These are phyloP conservation scores for Eilema griseolum DNA, from an alignment of 2,888 invertebrate genomes.

Conservation along the genomic window DNA sequence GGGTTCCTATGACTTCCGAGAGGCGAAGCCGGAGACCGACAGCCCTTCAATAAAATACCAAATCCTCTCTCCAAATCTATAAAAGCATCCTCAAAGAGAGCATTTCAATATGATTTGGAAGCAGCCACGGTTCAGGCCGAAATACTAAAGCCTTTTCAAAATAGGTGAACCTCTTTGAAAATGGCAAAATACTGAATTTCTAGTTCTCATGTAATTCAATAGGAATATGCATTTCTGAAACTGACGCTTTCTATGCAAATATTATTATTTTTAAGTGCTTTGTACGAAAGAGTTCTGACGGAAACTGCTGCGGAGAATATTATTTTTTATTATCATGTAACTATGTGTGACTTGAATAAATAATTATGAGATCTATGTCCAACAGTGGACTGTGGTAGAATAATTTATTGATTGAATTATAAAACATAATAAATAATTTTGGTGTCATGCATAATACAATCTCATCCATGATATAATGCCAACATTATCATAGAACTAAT, in stretches of 20 bases:
- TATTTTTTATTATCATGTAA: neutral
- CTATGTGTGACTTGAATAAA: too few species aligned
- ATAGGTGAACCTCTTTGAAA: neutral
- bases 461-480: too few species aligned
- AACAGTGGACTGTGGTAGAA: too few species aligned
- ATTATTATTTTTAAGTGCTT: neutral
- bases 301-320: neutral
- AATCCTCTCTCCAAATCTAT: neutral
- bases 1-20: too few species aligned
- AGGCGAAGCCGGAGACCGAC: too few species aligned
- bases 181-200: slow-evolving; percentile 1
- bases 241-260: neutral
- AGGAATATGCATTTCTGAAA: slow-evolving; percentile 1
- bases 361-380: too few species aligned
- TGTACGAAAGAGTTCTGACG: neutral
- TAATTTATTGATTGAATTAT: too few species aligned
- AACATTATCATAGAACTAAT: too few species aligned
- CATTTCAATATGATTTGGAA: neutral
- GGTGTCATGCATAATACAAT: too few species aligned
- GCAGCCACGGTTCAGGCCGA: neutral
- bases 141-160: neutral
- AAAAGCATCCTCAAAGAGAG: slow-evolving; percentile 6
- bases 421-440: too few species aligned
- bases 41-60: neutral
- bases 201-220: neutral